phyloP scores from a whole-genome alignment of 2,113 vertebrate species.

The Gorsachius goisagi region DNA sequence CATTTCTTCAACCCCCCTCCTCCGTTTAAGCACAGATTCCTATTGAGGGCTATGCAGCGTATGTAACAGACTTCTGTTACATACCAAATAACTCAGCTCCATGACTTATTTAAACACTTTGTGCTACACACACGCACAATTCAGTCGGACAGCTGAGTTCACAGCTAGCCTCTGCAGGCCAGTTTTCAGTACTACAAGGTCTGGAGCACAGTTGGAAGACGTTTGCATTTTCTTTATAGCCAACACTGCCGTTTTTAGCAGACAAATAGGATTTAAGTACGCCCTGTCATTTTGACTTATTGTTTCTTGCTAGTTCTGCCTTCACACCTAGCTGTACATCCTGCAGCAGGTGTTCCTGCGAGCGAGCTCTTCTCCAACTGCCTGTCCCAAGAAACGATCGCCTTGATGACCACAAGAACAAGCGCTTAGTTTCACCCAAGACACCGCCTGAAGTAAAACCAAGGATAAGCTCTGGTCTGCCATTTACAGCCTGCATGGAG shows the following conservation, averaged over 20 bases:
- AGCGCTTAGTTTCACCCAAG: not conserved
- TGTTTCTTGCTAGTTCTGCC: not conserved
- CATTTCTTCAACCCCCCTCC: rapidly evolving
- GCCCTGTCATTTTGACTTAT: not conserved
- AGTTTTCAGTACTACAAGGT: not conserved
- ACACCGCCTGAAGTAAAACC: not conserved
- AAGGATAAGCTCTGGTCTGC: not conserved
- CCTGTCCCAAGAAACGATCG: rapidly evolving
- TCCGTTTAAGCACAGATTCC: not conserved
- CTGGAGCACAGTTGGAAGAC: not conserved
- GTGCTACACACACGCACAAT: not conserved
- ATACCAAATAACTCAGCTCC: not conserved
- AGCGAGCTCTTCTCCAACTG: not conserved
- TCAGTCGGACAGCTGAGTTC: not conserved
- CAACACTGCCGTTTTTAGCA: not conserved
- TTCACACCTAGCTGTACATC: not conserved
- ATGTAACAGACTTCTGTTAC: not conserved
- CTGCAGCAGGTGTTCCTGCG: not conserved
- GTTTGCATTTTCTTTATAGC: not conserved
- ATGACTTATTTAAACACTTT: not conserved
- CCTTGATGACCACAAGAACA: not conserved
- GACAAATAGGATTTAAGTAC: not conserved
- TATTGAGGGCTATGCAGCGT: not conserved
- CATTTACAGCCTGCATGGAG: not conserved
- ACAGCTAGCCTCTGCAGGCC: not conserved